Evolutionary conservation across 2,888 invertebrate species (phyloP).

Genomic region (Actias luna): DNA sequence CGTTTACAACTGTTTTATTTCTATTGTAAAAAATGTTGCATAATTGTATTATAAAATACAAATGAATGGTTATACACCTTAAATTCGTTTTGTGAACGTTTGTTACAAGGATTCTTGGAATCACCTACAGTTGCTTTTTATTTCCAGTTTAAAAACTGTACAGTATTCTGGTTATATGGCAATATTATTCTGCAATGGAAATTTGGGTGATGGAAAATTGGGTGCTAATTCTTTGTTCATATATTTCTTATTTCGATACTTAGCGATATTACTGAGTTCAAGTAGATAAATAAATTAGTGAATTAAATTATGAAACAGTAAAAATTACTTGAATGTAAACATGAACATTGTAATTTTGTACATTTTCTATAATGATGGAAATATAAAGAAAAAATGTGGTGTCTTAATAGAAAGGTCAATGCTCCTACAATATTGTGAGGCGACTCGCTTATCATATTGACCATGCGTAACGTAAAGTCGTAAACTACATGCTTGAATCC

Average conservation of each 20-base stretch:
- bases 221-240: not conserved
- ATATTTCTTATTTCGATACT: not conserved
- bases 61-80: constrained; percentile 39
- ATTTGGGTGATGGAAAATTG: not conserved
- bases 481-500: constrained; percentile 1
- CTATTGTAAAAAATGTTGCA: constrained; percentile 52
- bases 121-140: constrained; percentile 3
- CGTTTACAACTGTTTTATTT: constrained; percentile 55
- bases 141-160: not conserved
- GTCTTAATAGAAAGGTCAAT: not conserved
- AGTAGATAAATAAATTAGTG: not conserved
- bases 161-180: not conserved
- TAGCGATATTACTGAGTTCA: not conserved
- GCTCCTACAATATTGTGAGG: constrained; percentile 2
- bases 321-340: not conserved
- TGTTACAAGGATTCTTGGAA: constrained; percentile 28
- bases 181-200: too few species aligned
- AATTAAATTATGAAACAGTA: not conserved
- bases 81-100: constrained; percentile 32
- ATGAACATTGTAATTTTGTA: not conserved
- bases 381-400: not conserved
- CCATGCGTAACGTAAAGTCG: constrained; percentile 9
- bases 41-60: constrained; percentile 57
- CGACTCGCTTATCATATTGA: constrained; percentile 5
- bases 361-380: not conserved